phyloP scores from a whole-genome alignment of 2,113 vertebrate genomes.

The Colius striatus region DNA sequence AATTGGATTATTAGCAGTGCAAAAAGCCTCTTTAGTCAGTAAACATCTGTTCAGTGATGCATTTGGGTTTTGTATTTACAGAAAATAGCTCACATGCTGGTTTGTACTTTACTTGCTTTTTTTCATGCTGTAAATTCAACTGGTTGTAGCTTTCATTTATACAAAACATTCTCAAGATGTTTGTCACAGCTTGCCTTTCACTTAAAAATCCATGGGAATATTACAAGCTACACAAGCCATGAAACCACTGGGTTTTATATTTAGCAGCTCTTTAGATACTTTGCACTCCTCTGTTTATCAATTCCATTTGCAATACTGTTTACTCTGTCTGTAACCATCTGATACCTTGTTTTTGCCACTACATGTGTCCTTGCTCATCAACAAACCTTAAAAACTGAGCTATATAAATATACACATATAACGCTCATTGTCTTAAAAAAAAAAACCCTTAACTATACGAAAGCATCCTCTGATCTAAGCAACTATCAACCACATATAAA shows the following conservation, averaged over 20 bases:
- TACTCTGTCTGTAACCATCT: neutral
- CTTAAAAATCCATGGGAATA: conserved; percentile 28
- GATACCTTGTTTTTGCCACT: neutral
- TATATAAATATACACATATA: neutral
- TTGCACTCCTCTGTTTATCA: neutral
- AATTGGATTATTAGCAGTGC: neutral
- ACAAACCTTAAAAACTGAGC: neutral
- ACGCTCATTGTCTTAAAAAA: neutral
- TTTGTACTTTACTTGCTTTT: neutral
- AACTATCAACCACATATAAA: neutral
- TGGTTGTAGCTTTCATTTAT: neutral
- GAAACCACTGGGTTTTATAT: neutral
- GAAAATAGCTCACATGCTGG: neutral
- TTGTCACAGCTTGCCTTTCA: conserved; percentile 54
- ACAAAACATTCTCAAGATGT: conserved; percentile 7
- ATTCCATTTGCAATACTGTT: neutral
- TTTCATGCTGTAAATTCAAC: neutral
- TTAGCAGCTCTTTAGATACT: neutral
- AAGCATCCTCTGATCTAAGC: neutral
- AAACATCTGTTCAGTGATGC: neutral
- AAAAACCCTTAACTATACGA: neutral
- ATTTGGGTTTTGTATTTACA: neutral
- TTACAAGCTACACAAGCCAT: neutral
- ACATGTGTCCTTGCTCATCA: neutral
- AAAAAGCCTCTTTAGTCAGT: neutral